Evolutionary conservation across 2,113 vertebrate genomes (phyloP).

Genomic region (Nyctibius bracteatus): DNA sequence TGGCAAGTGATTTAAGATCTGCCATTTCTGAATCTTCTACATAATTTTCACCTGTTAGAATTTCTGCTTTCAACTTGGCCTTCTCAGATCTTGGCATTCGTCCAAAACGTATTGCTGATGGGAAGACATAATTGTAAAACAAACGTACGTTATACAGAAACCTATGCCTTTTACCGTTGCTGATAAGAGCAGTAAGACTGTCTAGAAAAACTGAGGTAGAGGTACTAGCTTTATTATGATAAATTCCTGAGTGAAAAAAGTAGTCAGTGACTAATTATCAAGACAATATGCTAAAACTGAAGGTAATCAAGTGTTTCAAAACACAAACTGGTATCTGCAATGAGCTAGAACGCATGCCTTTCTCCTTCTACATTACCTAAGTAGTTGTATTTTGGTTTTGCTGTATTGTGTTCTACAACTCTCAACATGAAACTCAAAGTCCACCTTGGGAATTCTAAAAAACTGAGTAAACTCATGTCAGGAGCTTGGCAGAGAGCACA

Average conservation of each 20-base stretch:
- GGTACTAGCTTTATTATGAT: background rate
- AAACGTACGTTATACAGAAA: background rate
- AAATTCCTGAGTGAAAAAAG: background rate
- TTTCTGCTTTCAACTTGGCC: conserved; percentile 93
- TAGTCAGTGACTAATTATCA: background rate
- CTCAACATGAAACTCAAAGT: background rate
- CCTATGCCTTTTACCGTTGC: background rate
- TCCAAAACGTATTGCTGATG: conserved; percentile 93
- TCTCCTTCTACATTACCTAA: background rate
- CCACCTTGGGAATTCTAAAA: background rate
- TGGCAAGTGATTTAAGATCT: conserved; percentile 91
- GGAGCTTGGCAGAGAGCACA: background rate
- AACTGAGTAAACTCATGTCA: background rate
- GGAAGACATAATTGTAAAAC: background rate
- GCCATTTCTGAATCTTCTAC: conserved; percentile 81
- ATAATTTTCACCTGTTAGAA: conserved; percentile 84
- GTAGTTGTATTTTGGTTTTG: background rate
- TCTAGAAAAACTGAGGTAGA: background rate
- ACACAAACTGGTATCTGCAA: background rate
- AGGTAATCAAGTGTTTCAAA: background rate
- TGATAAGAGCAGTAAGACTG: background rate
- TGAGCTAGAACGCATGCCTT: background rate
- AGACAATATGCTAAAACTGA: background rate
- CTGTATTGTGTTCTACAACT: background rate
- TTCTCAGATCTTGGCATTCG: conserved; percentile 98